Evolutionary conservation across 53 echinoderm and acorn worm genomes (phyloP).

Genomic region (Henricia sp.): DNA sequence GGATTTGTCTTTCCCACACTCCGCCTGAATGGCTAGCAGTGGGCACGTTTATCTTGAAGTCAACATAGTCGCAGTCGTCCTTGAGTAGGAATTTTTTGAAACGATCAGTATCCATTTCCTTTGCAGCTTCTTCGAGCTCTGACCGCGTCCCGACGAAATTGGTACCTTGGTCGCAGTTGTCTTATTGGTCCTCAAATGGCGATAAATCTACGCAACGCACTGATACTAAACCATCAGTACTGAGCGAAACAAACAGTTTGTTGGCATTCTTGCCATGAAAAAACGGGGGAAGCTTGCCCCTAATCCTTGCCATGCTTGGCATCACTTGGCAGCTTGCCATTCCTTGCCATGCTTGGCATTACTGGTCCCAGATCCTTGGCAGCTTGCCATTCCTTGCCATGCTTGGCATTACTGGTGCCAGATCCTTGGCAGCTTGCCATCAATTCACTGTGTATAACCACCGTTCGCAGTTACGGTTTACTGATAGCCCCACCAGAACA

Average conservation of each 20-base stretch:
- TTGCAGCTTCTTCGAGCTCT: constrained; percentile 47
- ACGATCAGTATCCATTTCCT: constrained; percentile 49
- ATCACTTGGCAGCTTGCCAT: background rate
- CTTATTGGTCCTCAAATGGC: constrained; percentile 40
- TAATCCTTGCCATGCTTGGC: background rate
- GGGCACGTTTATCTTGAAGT: constrained; percentile 56
- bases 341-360: background rate
- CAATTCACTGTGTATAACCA: too few relatives aligned
- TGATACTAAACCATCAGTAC: constrained; percentile 70
- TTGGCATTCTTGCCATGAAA: background rate
- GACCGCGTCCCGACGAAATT: constrained; percentile 63
- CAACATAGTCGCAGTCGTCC: constrained; percentile 52
- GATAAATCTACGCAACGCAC: constrained; percentile 63
- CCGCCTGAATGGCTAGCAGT: constrained; percentile 76
- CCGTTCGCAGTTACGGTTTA: too few relatives aligned
- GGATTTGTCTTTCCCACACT: constrained; percentile 76
- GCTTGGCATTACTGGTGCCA: background rate
- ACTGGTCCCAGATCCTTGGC: background rate
- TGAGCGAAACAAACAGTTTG: too few relatives aligned
- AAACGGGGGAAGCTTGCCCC: too few relatives aligned
- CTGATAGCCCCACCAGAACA: too few relatives aligned
- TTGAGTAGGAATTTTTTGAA: constrained; percentile 41
- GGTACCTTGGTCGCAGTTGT: constrained; percentile 65
- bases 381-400: background rate
- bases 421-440: background rate